These are phyloP conservation scores for Meleagris gallopavo DNA, from an alignment of 2,113 vertebrate species.

Conservation along the genomic window DNA sequence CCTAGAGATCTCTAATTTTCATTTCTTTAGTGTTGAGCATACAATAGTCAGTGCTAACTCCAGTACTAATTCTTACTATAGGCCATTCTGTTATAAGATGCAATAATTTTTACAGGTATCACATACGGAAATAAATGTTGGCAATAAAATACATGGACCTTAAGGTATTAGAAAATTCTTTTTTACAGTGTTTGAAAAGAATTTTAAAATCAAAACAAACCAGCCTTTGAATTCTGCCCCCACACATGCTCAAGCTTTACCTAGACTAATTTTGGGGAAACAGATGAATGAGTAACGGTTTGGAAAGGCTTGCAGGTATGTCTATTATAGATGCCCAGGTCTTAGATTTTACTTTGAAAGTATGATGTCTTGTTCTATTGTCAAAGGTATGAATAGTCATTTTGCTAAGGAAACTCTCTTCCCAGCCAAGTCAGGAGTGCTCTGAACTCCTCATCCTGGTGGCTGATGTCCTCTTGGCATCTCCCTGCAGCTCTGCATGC, in stretches of 20 bases:
- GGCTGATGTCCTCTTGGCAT: not conserved
- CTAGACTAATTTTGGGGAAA: not conserved
- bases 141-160: not conserved
- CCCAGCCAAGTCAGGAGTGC: not conserved
- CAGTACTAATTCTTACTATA: not conserved
- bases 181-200: not conserved
- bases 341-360: not conserved
- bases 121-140: constrained; percentile 18
- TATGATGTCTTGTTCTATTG: not conserved
- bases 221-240: not conserved
- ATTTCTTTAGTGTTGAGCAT: not conserved
- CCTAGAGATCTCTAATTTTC: constrained; percentile 18
- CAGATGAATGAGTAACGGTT: not conserved
- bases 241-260: not conserved
- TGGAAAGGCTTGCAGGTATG: not conserved
- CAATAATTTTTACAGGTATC: not conserved
- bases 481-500: fast-evolving
- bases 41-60: not conserved
- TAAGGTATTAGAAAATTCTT: not conserved
- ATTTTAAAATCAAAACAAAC: not conserved
- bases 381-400: not conserved
- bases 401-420: not conserved
- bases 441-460: not conserved
- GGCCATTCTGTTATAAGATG: not conserved
- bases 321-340: not conserved